phyloP scores from a whole-genome alignment of 2,888 invertebrate genomes.

The Gasteruption jaculator region DNA sequence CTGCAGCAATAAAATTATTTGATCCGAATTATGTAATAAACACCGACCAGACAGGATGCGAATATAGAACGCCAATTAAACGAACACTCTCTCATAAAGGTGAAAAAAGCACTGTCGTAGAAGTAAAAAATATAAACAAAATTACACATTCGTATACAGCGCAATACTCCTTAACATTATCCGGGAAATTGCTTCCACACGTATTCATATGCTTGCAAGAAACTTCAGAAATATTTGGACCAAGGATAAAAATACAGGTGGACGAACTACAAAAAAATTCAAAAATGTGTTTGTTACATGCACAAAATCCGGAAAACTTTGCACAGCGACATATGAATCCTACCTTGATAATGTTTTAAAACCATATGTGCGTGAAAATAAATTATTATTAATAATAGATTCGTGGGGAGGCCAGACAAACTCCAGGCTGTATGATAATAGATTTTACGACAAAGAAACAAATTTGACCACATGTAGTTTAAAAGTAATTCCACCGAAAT shows the following conservation, averaged over 20 bases:
- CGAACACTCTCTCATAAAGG: conserved; percentile 14
- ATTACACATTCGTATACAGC: conserved; percentile 19
- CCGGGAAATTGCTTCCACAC: conserved; percentile 5
- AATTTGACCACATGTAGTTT: too few species aligned
- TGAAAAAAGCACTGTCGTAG: conserved; percentile 15
- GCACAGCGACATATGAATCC: too few species aligned
- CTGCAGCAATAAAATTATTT: too few species aligned
- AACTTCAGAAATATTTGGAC: conserved; percentile 16
- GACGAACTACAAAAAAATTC: conserved; percentile 15
- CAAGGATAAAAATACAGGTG: conserved; percentile 18
- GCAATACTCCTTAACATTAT: conserved; percentile 14
- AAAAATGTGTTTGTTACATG: conserved; percentile 14
- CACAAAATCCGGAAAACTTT: conserved; percentile 23
- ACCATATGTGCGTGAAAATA: too few species aligned
- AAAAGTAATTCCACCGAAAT: too few species aligned
- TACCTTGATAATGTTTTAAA: too few species aligned
- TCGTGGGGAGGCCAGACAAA: too few species aligned
- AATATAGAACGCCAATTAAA: conserved; percentile 13
- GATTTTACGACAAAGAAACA: too few species aligned
- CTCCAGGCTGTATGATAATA: too few species aligned
- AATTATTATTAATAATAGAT: too few species aligned
- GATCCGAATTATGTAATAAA: conserved; percentile 11
- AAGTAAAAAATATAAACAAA: conserved; percentile 13
- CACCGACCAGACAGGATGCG: conserved; percentile 17
- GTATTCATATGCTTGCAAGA: conserved; percentile 16